Evolutionary conservation across 2,113 vertebrate species (phyloP).

Genomic region (Gambusia affinis): DNA sequence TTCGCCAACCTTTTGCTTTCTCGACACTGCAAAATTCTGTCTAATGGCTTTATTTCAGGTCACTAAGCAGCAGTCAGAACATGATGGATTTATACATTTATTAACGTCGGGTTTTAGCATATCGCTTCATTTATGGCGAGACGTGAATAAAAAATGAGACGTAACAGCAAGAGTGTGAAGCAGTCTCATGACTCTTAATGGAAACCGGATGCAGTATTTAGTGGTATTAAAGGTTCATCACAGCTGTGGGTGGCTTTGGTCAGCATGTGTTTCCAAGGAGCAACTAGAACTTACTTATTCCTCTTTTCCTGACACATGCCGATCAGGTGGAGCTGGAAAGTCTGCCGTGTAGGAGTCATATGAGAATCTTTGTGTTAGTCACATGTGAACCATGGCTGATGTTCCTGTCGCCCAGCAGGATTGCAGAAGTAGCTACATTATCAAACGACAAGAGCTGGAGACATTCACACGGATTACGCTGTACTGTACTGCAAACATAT

Average conservation of each 20-base stretch:
- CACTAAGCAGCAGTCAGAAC: conserved; percentile 32
- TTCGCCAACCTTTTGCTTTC: neutral
- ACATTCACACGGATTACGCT: neutral
- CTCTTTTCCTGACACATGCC: neutral
- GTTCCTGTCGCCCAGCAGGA: neutral
- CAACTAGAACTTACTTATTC: neutral
- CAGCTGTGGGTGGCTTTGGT: conserved; percentile 8
- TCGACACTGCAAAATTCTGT: conserved; percentile 8
- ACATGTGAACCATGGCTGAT: neutral
- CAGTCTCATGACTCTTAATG: conserved; percentile 23
- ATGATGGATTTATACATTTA: conserved; percentile 47
- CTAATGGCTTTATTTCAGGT: conserved; percentile 36
- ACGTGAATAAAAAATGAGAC: conserved; percentile 52
- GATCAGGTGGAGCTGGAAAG: neutral
- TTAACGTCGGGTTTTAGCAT: conserved; percentile 27
- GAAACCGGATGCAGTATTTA: conserved; percentile 11
- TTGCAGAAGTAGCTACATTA: neutral
- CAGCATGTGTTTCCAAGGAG: neutral
- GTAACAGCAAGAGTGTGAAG: conserved; percentile 19
- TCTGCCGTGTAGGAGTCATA: neutral
- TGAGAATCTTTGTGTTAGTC: neutral
- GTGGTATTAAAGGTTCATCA: conserved; percentile 20
- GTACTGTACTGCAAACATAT: neutral
- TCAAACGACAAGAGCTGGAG: neutral
- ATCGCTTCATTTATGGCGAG: conserved; percentile 43